phyloP scores from a whole-genome alignment of 2,888 invertebrate species.

The Plebejus melissa region DNA sequence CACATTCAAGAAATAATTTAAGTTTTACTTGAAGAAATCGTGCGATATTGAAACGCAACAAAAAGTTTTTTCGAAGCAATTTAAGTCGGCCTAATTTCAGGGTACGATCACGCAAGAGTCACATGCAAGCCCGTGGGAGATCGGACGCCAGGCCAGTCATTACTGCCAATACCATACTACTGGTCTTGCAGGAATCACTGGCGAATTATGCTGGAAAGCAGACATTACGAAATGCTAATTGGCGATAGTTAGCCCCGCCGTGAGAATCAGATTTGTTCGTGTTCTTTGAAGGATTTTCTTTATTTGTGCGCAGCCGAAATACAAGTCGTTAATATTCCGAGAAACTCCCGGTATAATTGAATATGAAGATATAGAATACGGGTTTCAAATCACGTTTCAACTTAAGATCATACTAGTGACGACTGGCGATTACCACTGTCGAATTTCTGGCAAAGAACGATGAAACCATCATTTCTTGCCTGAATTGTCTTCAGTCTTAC shows the following conservation, averaged over 20 bases:
- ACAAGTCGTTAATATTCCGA: constrained; percentile 1
- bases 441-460: background rate
- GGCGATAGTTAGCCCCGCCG: constrained; percentile 48
- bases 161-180: constrained; percentile 68
- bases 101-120: constrained; percentile 44
- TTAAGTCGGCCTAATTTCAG: constrained; percentile 29
- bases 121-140: constrained; percentile 51
- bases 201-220: constrained; percentile 66
- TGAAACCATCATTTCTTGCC: background rate
- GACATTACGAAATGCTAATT: constrained; percentile 66
- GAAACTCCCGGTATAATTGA: background rate
- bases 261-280: constrained; percentile 37
- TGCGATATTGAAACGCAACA: constrained; percentile 2
- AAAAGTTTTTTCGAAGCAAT: constrained; percentile 2
- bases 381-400: constrained; percentile 14
- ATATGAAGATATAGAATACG: constrained; percentile 12
- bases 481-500: background rate
- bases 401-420: background rate
- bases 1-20: background rate
- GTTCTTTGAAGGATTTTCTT: constrained; percentile 7
- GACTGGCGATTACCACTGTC: background rate
- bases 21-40: background rate
- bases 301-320: background rate
- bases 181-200: constrained; percentile 69
- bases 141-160: constrained; percentile 50